phyloP scores from a whole-genome alignment of 2,113 vertebrate species.

The Psophia crepitans region DNA sequence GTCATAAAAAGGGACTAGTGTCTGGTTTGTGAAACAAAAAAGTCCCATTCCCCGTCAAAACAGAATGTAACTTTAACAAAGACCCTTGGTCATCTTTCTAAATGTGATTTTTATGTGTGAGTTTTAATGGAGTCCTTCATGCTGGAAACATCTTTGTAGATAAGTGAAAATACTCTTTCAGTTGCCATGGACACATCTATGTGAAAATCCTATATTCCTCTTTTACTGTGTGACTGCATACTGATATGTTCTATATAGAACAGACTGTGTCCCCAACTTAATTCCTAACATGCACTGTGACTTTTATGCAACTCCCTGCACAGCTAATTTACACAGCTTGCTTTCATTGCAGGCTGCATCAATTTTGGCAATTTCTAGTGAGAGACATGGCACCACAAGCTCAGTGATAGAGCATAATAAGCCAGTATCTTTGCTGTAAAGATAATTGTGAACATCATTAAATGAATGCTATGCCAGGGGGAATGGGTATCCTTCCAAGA shows the following conservation, averaged over 20 bases:
- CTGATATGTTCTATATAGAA: not conserved
- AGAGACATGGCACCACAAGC: not conserved
- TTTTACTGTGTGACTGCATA: not conserved
- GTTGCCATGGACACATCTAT: slow-evolving; percentile 9
- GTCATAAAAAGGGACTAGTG: not conserved
- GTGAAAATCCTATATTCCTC: not conserved
- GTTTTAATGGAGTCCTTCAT: not conserved
- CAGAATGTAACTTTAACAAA: not conserved
- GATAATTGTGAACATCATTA: slow-evolving; percentile 42
- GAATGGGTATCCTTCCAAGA: slow-evolving; percentile 44
- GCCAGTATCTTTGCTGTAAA: slow-evolving; percentile 25
- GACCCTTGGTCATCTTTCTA: not conserved
- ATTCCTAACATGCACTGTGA: not conserved
- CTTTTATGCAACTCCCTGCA: not conserved
- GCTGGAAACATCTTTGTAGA: not conserved
- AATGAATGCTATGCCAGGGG: slow-evolving; percentile 18
- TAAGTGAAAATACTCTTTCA: not conserved
- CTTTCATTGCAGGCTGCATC: not conserved
- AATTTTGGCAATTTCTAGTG: not conserved
- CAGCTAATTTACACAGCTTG: slow-evolving; percentile 7
- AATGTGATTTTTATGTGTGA: not conserved
- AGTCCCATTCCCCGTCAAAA: not conserved
- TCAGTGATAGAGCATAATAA: not conserved
- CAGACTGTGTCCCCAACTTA: not conserved
- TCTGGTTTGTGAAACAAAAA: not conserved